These are phyloP conservation scores for Danaus chrysippus DNA, from an alignment of 2,888 invertebrate genomes.

Conservation along the genomic window DNA sequence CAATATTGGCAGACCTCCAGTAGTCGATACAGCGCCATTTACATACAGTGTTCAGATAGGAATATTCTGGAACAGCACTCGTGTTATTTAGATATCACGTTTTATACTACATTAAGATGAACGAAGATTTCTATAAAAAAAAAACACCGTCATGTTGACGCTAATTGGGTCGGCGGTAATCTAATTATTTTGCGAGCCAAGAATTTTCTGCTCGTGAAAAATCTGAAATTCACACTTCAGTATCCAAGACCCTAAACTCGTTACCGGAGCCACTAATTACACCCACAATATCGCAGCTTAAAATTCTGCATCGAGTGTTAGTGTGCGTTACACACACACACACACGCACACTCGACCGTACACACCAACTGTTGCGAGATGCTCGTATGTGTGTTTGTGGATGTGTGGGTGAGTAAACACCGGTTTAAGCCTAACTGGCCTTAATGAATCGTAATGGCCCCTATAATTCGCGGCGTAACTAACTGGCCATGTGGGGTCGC, in stretches of 20 bases:
- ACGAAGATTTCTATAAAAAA: background rate
- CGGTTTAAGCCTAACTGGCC: conserved; percentile 80
- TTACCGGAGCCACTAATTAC: conserved; percentile 70
- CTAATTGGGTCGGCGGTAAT: background rate
- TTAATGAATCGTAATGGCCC: conserved; percentile 81
- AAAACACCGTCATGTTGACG: background rate
- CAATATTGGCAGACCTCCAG: conserved; percentile 36
- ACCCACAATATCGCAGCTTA: conserved; percentile 65
- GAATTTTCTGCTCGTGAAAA: conserved; percentile 33
- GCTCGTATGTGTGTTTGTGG: conserved; percentile 40
- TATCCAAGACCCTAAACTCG: conserved; percentile 61
- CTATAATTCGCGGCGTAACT: conserved; percentile 81
- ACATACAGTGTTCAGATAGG: conserved; percentile 33
- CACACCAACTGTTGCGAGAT: conserved; percentile 63
- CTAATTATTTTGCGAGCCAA: conserved; percentile 5
- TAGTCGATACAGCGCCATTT: conserved; percentile 41
- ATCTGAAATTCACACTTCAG: conserved; percentile 60
- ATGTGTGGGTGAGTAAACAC: conserved; percentile 77
- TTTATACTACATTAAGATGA: conserved; percentile 6
- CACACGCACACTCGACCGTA: conserved; percentile 55
- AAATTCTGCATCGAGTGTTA: conserved; percentile 63
- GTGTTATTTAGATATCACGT: conserved; percentile 31
- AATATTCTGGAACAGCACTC: conserved; percentile 15
- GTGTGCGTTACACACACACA: conserved; percentile 51
- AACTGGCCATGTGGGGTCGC: conserved; percentile 76